Evolutionary conservation across 2,888 invertebrate species (phyloP).

Genomic region (Ctena decussata): DNA sequence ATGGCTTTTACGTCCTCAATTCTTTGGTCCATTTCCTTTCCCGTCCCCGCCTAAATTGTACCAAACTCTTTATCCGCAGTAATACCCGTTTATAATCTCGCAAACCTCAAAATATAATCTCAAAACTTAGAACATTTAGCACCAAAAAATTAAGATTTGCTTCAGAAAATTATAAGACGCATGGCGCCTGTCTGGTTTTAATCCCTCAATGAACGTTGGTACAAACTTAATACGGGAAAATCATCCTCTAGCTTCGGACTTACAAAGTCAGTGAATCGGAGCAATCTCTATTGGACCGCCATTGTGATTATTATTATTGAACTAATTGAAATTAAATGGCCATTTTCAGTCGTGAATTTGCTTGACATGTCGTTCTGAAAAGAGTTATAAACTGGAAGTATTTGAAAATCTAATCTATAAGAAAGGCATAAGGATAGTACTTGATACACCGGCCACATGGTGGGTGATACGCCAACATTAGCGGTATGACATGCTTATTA

Average conservation of each 20-base stretch:
- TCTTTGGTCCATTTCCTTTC: neutral
- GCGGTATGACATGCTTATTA: conserved; percentile 60
- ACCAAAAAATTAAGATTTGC: conserved; percentile 1
- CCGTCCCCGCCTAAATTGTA: neutral
- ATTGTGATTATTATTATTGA: conserved; percentile 37
- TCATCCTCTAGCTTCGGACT: conserved; percentile 10
- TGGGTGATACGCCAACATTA: conserved; percentile 36
- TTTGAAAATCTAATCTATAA: conserved; percentile 19
- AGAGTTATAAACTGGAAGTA: conserved; percentile 35
- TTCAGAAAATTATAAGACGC: neutral
- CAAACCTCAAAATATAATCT: neutral
- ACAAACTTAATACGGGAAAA: conserved; percentile 33
- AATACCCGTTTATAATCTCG: neutral
- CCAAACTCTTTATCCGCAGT: neutral
- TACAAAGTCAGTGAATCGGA: conserved; percentile 39
- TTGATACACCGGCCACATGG: conserved; percentile 41
- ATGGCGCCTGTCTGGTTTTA: conserved; percentile 4
- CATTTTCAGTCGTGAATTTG: conserved; percentile 58
- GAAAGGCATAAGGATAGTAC: conserved; percentile 34
- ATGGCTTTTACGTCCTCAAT: neutral
- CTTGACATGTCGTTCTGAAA: conserved; percentile 39
- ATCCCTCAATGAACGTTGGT: neutral
- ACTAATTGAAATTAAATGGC: conserved; percentile 65
- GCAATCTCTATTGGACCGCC: conserved; percentile 54
- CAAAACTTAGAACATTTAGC: neutral